Conservation (phyloP, 2,113 vertebrate species). For the Stigmatopora nigra region DNA sequence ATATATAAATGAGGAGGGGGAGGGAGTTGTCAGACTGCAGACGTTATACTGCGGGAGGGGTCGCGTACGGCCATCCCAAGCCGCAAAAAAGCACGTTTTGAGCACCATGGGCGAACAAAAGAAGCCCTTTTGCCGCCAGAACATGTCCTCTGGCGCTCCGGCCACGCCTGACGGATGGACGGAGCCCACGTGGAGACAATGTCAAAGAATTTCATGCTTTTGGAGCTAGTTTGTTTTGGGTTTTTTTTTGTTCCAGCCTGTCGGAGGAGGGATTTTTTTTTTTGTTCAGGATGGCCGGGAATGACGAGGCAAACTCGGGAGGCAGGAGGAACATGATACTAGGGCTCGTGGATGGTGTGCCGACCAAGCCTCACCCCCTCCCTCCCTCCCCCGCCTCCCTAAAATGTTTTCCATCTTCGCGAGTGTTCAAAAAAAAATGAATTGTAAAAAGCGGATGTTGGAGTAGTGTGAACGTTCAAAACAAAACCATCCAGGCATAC, state of each 20-base stretch:
- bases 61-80: not conserved
- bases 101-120: constrained; percentile 59
- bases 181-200: constrained; percentile 13
- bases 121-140: constrained; percentile 49
- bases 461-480: not conserved
- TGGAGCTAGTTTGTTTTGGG: no score
- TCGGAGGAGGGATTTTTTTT: not conserved
- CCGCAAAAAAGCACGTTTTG: constrained; percentile 10
- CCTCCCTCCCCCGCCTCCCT: not conserved
- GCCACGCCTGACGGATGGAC: constrained; percentile 56
- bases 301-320: constrained; percentile 32
- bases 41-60: constrained; percentile 57
- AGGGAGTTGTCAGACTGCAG: constrained; percentile 69
- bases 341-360: not conserved
- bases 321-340: constrained; percentile 11
- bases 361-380: no score
- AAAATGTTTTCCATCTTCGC: constrained; percentile 2
- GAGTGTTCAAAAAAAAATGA: not conserved
- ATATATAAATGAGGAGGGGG: constrained; percentile 23
- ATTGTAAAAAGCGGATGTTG: no score
- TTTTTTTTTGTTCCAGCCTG: not conserved
- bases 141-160: constrained; percentile 54
- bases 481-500: no score
- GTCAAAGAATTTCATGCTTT: not conserved
- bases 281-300: constrained; percentile 19